These are phyloP conservation scores for Arion vulgaris DNA, from an alignment of 1,140 invertebrate genomes.

Conservation along the genomic window DNA sequence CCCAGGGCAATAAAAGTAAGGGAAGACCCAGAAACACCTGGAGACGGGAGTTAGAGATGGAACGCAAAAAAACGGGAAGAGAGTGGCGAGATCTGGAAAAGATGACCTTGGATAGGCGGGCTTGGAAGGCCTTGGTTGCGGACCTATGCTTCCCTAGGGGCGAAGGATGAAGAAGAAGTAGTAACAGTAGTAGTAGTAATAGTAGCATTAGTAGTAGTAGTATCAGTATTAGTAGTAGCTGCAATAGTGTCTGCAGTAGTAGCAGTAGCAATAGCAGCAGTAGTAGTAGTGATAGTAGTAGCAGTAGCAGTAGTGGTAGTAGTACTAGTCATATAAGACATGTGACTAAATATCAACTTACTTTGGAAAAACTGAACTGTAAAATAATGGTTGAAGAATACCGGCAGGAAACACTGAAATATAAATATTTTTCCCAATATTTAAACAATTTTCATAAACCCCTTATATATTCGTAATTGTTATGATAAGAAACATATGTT, in stretches of 20 bases:
- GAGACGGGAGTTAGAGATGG: no score
- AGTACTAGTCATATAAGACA: background rate
- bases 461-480: no score
- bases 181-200: constrained; percentile 11
- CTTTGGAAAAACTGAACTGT: constrained; percentile 75
- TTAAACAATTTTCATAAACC: no score
- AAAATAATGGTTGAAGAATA: constrained; percentile 79
- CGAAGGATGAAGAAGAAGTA: constrained; percentile 17
- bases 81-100: no score
- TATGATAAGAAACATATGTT: no score
- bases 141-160: no score
- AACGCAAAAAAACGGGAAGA: no score
- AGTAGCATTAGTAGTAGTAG: background rate
- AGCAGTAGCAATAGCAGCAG: background rate
- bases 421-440: constrained; percentile 14
- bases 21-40: no score
- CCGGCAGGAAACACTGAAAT: constrained; percentile 77
- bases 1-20: no score
- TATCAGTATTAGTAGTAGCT: background rate
- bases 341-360: constrained; percentile 51
- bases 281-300: background rate
- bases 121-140: no score
- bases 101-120: no score
- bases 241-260: background rate
- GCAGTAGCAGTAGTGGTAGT: constrained; percentile 8